Conservation (phyloP, 2,888 invertebrate species). For the Lydus trimaculatus region DNA sequence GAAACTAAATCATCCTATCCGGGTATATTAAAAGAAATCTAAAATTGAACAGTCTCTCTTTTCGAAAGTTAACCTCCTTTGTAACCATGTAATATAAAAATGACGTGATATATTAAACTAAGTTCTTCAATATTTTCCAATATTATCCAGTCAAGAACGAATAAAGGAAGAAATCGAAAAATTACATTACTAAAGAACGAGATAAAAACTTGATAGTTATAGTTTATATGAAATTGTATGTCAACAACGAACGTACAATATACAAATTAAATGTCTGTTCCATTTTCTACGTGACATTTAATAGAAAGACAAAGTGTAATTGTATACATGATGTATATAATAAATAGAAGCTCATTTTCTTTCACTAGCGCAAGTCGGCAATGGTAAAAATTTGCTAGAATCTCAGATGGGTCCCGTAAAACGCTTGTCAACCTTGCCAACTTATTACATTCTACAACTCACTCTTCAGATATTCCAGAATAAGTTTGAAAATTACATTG, state of each 20-base stretch:
- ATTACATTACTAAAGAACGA: neutral
- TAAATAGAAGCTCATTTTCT: conserved; percentile 11
- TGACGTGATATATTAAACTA: conserved; percentile 28
- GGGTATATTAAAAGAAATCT: conserved; percentile 54
- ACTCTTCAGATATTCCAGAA: too few relatives aligned
- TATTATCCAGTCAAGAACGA: neutral
- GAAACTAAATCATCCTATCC: conserved; percentile 52
- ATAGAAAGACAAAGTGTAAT: conserved; percentile 17
- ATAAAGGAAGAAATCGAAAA: neutral
- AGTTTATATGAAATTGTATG: neutral
- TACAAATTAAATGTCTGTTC: conserved; percentile 24
- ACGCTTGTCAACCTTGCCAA: too few relatives aligned
- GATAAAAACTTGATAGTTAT: neutral
- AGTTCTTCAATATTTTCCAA: conserved; percentile 8
- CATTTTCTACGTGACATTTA: conserved; percentile 23
- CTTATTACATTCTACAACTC: too few relatives aligned
- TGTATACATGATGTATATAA: conserved; percentile 14
- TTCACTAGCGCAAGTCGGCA: neutral
- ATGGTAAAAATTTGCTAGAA: too few relatives aligned
- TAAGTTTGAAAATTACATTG: too few relatives aligned
- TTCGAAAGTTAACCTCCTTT: conserved; percentile 25
- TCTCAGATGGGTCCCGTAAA: too few relatives aligned
- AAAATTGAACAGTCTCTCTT: conserved; percentile 46
- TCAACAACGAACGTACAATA: conserved; percentile 15
- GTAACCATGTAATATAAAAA: conserved; percentile 25